These are phyloP conservation scores for Drosophila navojoa DNA, from an alignment of 1,140 invertebrate species.

Conservation along the genomic window DNA sequence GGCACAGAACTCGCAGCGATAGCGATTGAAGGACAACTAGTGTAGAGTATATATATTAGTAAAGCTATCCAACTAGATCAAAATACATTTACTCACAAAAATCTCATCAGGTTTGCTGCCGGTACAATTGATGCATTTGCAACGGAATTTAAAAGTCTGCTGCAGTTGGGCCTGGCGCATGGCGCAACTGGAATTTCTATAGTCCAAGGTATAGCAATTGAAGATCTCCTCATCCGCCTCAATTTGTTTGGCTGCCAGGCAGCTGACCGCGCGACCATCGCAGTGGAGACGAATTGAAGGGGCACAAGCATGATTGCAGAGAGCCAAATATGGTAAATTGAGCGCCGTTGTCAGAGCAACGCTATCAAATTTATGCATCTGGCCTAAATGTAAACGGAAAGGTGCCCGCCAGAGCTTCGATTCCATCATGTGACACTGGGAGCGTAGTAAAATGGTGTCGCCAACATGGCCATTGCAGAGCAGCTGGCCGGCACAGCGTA, in stretches of 20 bases:
- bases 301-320: conserved; percentile 69
- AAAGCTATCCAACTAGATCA: not conserved
- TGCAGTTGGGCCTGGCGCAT: conserved; percentile 37
- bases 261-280: conserved; percentile 51
- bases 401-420: conserved; percentile 27
- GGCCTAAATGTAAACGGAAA: conserved; percentile 45
- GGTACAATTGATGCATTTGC: conserved; percentile 55
- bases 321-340: conserved; percentile 69
- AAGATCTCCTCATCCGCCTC: conserved; percentile 55
- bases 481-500: conserved; percentile 62
- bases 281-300: conserved; percentile 52
- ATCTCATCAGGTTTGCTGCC: conserved; percentile 44
- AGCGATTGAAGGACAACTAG: conserved; percentile 57
- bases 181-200: conserved; percentile 18
- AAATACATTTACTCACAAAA: conserved; percentile 47
- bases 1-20: conserved; percentile 62
- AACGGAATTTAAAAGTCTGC: conserved; percentile 62
- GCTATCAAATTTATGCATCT: conserved; percentile 48
- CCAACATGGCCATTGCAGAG: conserved; percentile 66
- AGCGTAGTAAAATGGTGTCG: conserved; percentile 34
- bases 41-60: not conserved
- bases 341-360: conserved; percentile 46
- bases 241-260: conserved; percentile 38
- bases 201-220: conserved; percentile 70
- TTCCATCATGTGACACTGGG: conserved; percentile 42